A percentile compares a stretch with the other conserved stretches of the same genome.
Conservation (phyloP, 2,888 invertebrate species). For the Artemia sinica region DNA sequence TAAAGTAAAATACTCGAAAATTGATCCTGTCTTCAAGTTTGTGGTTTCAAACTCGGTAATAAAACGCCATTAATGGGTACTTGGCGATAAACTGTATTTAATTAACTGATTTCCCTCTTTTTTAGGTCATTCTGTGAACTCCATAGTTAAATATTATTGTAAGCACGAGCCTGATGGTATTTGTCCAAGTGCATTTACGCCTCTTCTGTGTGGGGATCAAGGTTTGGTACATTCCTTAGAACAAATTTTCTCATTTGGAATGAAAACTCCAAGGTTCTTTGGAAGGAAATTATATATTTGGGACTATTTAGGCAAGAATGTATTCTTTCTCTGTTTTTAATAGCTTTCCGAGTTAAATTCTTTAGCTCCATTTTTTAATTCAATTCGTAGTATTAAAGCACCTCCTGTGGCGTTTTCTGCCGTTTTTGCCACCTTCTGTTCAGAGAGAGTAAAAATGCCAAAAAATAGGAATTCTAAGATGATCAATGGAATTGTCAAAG, state of each 20-base stretch:
- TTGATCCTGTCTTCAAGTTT: no score
- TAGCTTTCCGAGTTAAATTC: neutral
- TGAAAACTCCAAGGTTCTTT: constrained; percentile 78
- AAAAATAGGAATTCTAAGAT: no score
- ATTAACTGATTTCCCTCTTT: constrained; percentile 23
- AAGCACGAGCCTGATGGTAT: constrained; percentile 1
- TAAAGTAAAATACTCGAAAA: no score
- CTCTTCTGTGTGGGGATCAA: constrained; percentile 80
- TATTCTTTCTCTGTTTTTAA: constrained; percentile 12
- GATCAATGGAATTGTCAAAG: no score
- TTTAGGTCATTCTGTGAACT: constrained; percentile 81
- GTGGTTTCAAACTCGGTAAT: no score
- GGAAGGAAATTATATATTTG: constrained; percentile 87
- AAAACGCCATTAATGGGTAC: no score
- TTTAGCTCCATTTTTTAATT: no score
- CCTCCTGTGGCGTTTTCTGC: no score
- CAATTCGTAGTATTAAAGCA: no score
- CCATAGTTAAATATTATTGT: constrained; percentile 89
- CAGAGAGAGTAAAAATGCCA: no score
- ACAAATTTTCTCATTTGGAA: constrained; percentile 85
- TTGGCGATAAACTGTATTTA: no score
- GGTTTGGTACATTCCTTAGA: constrained; percentile 85
- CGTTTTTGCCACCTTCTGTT: no score
- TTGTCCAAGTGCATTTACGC: constrained; percentile 45
- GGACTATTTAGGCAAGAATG: constrained; percentile 77